These are phyloP conservation scores for Anoplius nigerrimus DNA, from an alignment of 2,888 invertebrate species.

Conservation along the genomic window DNA sequence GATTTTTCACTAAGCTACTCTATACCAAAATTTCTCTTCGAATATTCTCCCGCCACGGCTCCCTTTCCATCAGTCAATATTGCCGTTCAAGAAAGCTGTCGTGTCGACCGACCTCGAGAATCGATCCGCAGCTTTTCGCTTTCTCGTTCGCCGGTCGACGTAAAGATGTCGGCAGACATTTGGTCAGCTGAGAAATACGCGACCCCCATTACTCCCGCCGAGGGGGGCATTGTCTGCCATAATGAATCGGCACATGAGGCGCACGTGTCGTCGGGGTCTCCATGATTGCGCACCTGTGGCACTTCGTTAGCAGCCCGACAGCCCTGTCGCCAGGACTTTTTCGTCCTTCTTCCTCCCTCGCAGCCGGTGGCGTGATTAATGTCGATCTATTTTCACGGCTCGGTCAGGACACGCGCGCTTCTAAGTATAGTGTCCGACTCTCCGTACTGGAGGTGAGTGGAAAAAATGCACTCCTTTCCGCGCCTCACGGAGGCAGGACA, in stretches of 20 bases:
- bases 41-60: too few species aligned
- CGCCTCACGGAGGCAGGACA: conserved; percentile 26
- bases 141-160: background rate
- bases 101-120: too few species aligned
- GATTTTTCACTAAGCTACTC: too few species aligned
- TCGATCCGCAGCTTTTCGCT: too few species aligned
- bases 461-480: conserved; percentile 40
- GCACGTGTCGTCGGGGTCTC: conserved; percentile 4
- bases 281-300: conserved; percentile 32
- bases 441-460: conserved; percentile 7
- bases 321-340: conserved; percentile 29
- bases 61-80: too few species aligned
- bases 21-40: too few species aligned
- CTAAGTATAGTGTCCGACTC: conserved; percentile 33
- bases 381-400: conserved; percentile 34
- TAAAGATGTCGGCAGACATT: background rate
- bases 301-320: conserved; percentile 36
- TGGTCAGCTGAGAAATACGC: too few species aligned
- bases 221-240: background rate
- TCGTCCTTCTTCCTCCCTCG: conserved; percentile 13
- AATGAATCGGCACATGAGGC: conserved; percentile 11
- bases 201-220: background rate
- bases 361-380: conserved; percentile 36
- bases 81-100: too few species aligned
- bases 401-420: conserved; percentile 10